phyloP scores from a whole-genome alignment of 2,888 invertebrate genomes.

The Apomyelois bistriatella region DNA sequence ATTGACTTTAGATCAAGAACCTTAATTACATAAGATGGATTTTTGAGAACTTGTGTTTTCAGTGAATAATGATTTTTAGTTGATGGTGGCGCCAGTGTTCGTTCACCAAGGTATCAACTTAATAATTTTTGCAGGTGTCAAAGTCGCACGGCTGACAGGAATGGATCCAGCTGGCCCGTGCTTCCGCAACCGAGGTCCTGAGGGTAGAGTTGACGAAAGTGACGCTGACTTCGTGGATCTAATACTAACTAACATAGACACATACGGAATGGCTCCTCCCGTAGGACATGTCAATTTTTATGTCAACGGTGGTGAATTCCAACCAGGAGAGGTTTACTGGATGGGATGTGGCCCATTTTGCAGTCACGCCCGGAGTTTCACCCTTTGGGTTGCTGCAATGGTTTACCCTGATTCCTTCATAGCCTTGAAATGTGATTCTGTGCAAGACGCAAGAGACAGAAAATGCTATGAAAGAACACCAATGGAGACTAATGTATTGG shows the following conservation, averaged over 20 bases:
- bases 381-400: slow-evolving; percentile 29
- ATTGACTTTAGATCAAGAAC: too few species aligned
- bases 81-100: too few species aligned
- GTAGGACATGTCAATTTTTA: slow-evolving; percentile 34
- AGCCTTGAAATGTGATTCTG: slow-evolving; percentile 30
- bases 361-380: slow-evolving; percentile 25
- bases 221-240: slow-evolving; percentile 30
- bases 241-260: slow-evolving; percentile 28
- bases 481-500: slow-evolving; percentile 29
- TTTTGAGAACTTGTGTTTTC: too few species aligned
- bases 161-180: slow-evolving; percentile 34
- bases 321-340: slow-evolving; percentile 20
- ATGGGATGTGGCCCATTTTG: slow-evolving; percentile 26
- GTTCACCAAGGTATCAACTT: too few species aligned
- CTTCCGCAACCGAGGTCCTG: slow-evolving; percentile 25
- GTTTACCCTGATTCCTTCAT: slow-evolving; percentile 28
- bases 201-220: slow-evolving; percentile 24
- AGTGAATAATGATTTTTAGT: too few species aligned
- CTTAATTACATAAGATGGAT: too few species aligned
- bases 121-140: not conserved
- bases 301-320: slow-evolving; percentile 36
- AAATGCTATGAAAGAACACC: slow-evolving; percentile 31
- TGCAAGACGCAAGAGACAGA: slow-evolving; percentile 29
- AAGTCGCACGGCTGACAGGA: slow-evolving; percentile 19
- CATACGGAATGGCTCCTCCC: slow-evolving; percentile 25